Evolutionary conservation across 1,140 invertebrate species (phyloP).

Genomic region (Pseudoatta argentina): DNA sequence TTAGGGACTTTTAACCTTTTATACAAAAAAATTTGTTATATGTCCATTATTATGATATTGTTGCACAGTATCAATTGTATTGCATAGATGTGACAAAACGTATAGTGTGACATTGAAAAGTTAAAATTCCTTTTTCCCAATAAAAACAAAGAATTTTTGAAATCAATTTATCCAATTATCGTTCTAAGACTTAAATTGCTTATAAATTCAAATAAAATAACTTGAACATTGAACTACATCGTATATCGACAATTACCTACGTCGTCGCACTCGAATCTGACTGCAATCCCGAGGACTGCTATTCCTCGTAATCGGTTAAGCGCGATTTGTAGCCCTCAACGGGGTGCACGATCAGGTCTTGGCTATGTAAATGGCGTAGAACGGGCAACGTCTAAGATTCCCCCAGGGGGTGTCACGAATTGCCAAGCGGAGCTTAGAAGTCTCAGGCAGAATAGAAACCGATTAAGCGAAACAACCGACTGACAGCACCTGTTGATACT

Average conservation of each 20-base stretch:
- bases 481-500: conserved; percentile 81
- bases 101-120: not conserved
- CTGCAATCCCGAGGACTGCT: not conserved
- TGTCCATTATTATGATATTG: too few species aligned
- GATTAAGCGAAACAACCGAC: conserved; percentile 81
- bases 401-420: conserved; percentile 64
- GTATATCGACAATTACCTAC: not conserved
- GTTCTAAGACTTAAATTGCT: not conserved
- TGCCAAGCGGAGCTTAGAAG: conserved; percentile 71
- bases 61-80: too few species aligned
- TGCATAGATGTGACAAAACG: too few species aligned
- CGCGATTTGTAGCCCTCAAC: conserved; percentile 44
- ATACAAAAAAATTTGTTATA: too few species aligned
- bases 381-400: conserved; percentile 50
- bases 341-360: conserved; percentile 10
- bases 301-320: conserved; percentile 31
- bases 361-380: conserved; percentile 31
- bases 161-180: not conserved
- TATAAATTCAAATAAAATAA: not conserved
- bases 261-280: not conserved
- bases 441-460: conserved; percentile 75
- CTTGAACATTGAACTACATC: not conserved
- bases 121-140: not conserved
- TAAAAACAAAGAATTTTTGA: not conserved
- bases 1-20: too few species aligned